phyloP scores from a whole-genome alignment of 2,797 vertebrate genomes.

The Nasua narica region DNA sequence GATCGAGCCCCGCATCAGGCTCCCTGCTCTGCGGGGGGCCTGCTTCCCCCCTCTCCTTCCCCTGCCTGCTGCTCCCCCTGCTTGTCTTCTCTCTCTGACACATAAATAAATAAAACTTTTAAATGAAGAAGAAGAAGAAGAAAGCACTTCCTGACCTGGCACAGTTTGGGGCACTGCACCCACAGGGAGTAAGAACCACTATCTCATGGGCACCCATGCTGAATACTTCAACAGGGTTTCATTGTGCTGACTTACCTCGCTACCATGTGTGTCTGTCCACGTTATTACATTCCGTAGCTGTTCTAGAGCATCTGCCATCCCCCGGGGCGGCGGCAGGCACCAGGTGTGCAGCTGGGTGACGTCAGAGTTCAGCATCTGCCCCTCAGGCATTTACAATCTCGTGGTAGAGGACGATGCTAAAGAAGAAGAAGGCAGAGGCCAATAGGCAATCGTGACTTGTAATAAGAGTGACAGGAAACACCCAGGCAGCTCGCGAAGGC shows the following conservation, averaged over 20 bases:
- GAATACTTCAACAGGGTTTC: neutral
- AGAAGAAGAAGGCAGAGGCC: neutral
- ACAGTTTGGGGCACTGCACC: rapidly evolving
- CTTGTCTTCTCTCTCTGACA: too few species aligned
- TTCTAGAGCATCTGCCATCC: rapidly evolving
- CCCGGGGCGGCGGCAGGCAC: too few species aligned
- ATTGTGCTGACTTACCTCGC: neutral
- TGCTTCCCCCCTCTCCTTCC: too few species aligned
- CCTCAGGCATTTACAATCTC: too few species aligned
- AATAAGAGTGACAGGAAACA: rapidly evolving
- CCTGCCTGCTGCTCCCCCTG: too few species aligned
- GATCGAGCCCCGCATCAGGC: too few species aligned
- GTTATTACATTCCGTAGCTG: neutral
- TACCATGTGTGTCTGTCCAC: neutral
- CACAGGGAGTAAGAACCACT: too few species aligned
- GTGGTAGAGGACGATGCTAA: rapidly evolving
- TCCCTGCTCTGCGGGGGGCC: too few species aligned
- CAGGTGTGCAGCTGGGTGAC: too few species aligned
- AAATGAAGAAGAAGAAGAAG: too few species aligned
- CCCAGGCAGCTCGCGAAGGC: neutral
- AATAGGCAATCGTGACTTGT: rapidly evolving
- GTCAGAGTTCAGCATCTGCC: neutral
- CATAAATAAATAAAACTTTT: too few species aligned
- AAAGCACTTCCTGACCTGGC: neutral
- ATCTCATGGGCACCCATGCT: neutral